A percentile compares a stretch with the other conserved stretches of the same genome.
phyloP scores from a whole-genome alignment of 2,113 vertebrate genomes.

The Plecturocebus donacophilus region DNA sequence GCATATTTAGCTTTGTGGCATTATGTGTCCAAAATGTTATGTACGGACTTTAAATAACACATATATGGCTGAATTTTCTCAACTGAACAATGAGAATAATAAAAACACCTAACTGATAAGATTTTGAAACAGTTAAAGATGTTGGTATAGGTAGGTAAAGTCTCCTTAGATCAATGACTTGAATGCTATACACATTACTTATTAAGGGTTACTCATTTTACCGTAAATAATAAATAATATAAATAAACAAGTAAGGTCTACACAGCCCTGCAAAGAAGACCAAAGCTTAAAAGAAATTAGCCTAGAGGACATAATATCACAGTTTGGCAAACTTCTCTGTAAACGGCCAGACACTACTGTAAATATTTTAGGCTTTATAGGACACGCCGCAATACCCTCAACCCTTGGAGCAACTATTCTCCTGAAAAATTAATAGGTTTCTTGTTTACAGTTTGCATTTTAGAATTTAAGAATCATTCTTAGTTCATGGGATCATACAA shows the following conservation, averaged over 20 bases:
- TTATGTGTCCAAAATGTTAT: neutral
- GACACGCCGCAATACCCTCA: neutral
- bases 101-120: neutral
- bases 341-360: neutral
- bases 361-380: neutral
- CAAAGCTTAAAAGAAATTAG: conserved; percentile 8
- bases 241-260: neutral
- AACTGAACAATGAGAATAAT: neutral
- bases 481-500: neutral
- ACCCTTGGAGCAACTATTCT: neutral
- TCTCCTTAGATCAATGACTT: neutral
- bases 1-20: neutral
- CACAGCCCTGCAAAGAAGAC: neutral
- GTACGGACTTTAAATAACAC: neutral
- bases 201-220: neutral
- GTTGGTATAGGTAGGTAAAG: neutral
- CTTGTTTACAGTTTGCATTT: conserved; percentile 2
- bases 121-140: neutral
- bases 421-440: neutral
- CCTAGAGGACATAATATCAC: neutral
- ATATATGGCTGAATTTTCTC: neutral
- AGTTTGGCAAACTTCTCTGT: neutral
- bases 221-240: neutral
- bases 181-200: neutral
- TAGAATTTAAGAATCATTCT: neutral